Base-by-base conservation (phyloP, 2,113 vertebrate genomes). In the Amphiprion ocellaris region DNA sequence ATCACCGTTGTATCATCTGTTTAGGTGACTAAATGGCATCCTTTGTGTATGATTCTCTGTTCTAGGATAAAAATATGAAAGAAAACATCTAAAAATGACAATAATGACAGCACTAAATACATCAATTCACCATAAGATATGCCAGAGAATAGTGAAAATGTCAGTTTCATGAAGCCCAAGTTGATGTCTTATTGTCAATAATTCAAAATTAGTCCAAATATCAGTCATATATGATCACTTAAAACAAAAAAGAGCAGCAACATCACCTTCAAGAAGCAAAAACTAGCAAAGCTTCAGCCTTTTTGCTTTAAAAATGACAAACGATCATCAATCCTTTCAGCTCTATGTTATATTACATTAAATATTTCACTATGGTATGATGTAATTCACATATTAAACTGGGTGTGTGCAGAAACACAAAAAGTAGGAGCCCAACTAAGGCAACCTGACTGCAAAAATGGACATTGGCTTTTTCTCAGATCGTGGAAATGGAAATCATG, bases 401-500 rank as follows among this genome's bases (percentile, higher is more conserved):
- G 8, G 2, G 1, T 37, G 7, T 37, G 33, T 37, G 33, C 33
- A 5, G 19, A 65, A 56, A 55, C 49, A 54, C 33, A 52, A 3
- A 46, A 55, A 33, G 3, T 1, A 41, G 5, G 19, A 52, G 15
- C 17, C 2, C 12, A 47, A 47, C 4, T 60, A 28, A 37, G 50
- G 15, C 3, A 19, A 16, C 23, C 33, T 1, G 33, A 28, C 12
- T 47, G 15, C 46, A 28, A 23, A 19, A 33, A 37, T 49, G 44
- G 8, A 4, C 56, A 62, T 44, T 0, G 23, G 70, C 23, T 77
- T 41, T 2, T 62, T 17, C 39, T 56, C 16, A 56, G 52, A 66
- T 24, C 50, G 21, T 10, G 17, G 10, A 72, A 79, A 64, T 65
- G 24, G 30, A 55, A 76, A 82, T 81, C 49, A 73, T 66, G 16